These are phyloP conservation scores for Gila robusta DNA, from an alignment of 2,797 vertebrate genomes.

Conservation along the genomic window DNA sequence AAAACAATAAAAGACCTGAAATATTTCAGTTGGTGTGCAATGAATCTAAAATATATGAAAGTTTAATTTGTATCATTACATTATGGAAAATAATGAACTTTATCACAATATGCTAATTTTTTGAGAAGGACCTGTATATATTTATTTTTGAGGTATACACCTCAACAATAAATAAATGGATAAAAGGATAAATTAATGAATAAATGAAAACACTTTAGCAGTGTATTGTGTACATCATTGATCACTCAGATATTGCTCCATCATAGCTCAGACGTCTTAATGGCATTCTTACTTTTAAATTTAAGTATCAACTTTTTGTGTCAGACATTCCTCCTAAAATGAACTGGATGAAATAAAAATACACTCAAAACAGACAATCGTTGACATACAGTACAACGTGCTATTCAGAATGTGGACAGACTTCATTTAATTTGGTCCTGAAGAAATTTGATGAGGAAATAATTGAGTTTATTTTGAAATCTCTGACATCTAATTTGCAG, in stretches of 20 bases:
- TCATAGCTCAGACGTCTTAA: not conserved
- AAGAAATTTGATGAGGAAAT: not conserved
- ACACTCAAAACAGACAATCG: not conserved
- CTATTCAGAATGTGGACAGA: not conserved
- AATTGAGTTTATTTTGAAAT: not conserved
- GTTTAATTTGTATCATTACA: too few species aligned
- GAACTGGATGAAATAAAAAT: not conserved
- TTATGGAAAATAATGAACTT: too few species aligned
- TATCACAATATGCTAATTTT: too few species aligned
- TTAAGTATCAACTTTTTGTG: not conserved
- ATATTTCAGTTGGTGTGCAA: too few species aligned
- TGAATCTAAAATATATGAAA: too few species aligned
- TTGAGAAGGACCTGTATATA: too few species aligned
- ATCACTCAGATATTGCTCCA: not conserved
- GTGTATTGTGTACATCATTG: not conserved
- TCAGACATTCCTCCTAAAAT: not conserved
- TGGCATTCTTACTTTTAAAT: not conserved
- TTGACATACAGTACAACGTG: not conserved
- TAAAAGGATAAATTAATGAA: not conserved
- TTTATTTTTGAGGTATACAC: not conserved
- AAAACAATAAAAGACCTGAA: too few species aligned
- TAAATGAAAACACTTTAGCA: not conserved
- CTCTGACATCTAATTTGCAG: not conserved
- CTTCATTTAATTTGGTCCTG: not conserved
- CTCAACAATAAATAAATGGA: not conserved